Percentiles rank a stretch among this genome's conserved stretches.
phyloP scores from a whole-genome alignment of 2,113 vertebrate species.

The Poeciliopsis prolifica region DNA sequence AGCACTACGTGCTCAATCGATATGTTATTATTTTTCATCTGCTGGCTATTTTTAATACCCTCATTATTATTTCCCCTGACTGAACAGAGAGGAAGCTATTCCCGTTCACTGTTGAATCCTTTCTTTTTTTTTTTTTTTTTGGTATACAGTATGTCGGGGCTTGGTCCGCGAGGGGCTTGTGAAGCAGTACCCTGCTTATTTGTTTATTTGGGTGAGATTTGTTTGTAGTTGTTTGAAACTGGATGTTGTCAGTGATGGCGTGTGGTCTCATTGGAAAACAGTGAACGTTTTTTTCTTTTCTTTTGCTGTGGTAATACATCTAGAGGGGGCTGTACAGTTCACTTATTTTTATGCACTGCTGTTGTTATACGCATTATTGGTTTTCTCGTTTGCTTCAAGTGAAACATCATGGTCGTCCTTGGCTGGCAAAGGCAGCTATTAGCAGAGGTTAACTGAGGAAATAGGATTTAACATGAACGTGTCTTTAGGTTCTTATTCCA shows the following conservation, averaged over 20 bases:
- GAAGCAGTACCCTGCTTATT: not conserved
- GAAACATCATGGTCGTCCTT: constrained; percentile 34
- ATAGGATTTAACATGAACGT: constrained; percentile 52
- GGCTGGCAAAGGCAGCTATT: constrained; percentile 24
- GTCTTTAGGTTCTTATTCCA: constrained; percentile 29
- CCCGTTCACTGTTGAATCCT: constrained; percentile 48
- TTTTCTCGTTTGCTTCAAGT: constrained; percentile 32
- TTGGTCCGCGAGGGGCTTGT: constrained; percentile 31
- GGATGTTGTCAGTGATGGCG: constrained; percentile 14
- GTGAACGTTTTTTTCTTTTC: constrained; percentile 22
- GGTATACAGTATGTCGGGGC: constrained; percentile 24
- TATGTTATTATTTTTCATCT: constrained; percentile 87
- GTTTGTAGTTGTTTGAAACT: constrained; percentile 41
- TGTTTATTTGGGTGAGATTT: constrained; percentile 16
- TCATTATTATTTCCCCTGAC: constrained; percentile 80
- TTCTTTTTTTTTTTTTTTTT: constrained; percentile 20
- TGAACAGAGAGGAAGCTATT: constrained; percentile 72
- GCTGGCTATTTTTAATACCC: constrained; percentile 83
- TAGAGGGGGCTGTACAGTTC: constrained; percentile 8
- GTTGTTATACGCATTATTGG: constrained; percentile 21
- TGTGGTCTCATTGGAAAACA: constrained; percentile 25
- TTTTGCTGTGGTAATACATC: constrained; percentile 16
- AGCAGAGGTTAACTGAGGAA: constrained; percentile 46
- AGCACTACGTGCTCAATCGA: constrained; percentile 78
- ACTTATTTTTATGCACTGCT: constrained; percentile 17